phyloP scores from a whole-genome alignment of 23 tunicate species.

The Oikopleura dioica region DNA sequence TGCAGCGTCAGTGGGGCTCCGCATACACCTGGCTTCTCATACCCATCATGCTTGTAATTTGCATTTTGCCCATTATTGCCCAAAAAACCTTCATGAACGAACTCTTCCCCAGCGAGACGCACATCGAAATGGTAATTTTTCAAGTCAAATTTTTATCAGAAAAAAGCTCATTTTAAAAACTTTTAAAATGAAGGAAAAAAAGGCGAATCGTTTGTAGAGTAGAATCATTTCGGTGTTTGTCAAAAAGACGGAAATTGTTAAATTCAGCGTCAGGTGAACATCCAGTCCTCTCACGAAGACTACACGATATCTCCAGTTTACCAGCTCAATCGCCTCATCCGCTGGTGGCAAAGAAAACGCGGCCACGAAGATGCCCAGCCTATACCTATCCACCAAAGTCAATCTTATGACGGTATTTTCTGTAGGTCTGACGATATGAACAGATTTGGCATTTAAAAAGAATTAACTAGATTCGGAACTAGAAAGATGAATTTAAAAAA shows the following conservation, averaged over 20 bases:
- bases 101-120: not conserved
- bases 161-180: no score
- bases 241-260: not conserved
- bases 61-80: not conserved
- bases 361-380: not conserved
- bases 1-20: not conserved
- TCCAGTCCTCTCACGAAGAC: not conserved
- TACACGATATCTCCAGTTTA: not conserved
- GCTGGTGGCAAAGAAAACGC: not conserved
- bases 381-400: not conserved
- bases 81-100: not conserved
- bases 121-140: not conserved
- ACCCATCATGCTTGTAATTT: not conserved
- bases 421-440: no score
- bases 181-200: no score
- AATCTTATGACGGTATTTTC: no score
- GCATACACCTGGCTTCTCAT: not conserved
- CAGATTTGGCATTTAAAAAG: no score
- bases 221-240: not conserved
- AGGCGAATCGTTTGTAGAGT: not conserved
- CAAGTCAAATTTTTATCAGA: no score
- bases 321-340: not conserved
- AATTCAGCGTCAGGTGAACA: not conserved
- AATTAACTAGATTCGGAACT: no score
- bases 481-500: no score